Evolutionary conservation across 2,888 invertebrate species (phyloP).

Genomic region (Tenthredo livida): DNA sequence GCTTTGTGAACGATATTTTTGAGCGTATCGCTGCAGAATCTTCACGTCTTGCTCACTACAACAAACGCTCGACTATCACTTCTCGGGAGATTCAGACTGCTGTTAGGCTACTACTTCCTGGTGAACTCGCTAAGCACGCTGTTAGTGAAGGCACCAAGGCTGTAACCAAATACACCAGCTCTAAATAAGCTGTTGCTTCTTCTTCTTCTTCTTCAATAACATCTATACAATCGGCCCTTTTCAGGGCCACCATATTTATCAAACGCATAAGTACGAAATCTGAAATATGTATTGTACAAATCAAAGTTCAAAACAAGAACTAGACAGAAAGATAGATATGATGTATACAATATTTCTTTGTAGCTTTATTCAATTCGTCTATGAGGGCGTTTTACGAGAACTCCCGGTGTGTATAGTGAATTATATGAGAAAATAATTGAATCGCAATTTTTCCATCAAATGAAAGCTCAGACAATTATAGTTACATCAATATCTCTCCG

Average conservation of each 20-base stretch:
- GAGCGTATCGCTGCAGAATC: conserved; percentile 70
- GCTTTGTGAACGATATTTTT: conserved; percentile 71
- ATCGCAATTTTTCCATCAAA: not conserved
- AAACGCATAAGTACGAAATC: not conserved
- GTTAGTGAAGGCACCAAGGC: conserved; percentile 85
- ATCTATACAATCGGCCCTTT: conserved; percentile 46
- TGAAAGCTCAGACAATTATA: not conserved
- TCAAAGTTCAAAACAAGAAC: too few species aligned
- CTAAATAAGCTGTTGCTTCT: conserved; percentile 68
- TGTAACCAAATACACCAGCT: conserved; percentile 80
- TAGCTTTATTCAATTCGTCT: not conserved
- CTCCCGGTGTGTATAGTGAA: not conserved
- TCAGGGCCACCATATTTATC: conserved; percentile 41
- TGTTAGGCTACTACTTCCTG: conserved; percentile 84
- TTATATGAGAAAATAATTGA: not conserved
- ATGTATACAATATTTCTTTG: not conserved
- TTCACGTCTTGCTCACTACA: conserved; percentile 67
- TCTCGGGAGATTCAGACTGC: conserved; percentile 86
- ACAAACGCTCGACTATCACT: conserved; percentile 82
- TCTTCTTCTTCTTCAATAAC: not conserved
- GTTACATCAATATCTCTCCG: not conserved
- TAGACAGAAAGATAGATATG: not conserved
- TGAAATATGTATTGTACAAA: not conserved
- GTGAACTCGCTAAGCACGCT: conserved; percentile 87
- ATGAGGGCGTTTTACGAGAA: not conserved